Evolutionary conservation across 2,797 vertebrate species (phyloP).

Genomic region (Molossus alvarezi): DNA sequence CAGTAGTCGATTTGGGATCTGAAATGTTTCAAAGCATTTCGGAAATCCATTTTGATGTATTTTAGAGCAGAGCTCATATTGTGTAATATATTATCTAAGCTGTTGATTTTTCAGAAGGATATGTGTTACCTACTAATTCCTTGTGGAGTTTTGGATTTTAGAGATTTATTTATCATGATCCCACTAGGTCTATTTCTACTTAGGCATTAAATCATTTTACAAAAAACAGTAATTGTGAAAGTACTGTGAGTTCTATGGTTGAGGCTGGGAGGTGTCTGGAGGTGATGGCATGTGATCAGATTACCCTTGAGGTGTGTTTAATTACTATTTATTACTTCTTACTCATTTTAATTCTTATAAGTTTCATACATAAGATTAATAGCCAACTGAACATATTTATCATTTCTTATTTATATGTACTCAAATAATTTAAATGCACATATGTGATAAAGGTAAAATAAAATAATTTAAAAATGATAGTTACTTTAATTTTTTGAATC

Average conservation of each 20-base stretch:
- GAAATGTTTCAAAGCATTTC: constrained; percentile 34
- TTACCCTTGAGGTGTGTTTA: neutral
- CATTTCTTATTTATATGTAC: neutral
- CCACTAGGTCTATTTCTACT: neutral
- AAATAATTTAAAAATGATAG: neutral
- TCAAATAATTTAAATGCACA: neutral
- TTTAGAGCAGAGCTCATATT: neutral
- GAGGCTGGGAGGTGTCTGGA: neutral
- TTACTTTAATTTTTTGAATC: constrained; percentile 38
- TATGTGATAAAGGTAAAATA: neutral
- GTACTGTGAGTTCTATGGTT: neutral
- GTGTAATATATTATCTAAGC: neutral
- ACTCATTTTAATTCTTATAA: neutral
- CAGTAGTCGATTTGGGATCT: neutral
- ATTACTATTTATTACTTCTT: neutral
- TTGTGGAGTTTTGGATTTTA: neutral
- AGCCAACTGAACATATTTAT: neutral
- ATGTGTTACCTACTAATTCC: neutral
- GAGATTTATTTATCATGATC: neutral
- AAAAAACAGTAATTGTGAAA: neutral
- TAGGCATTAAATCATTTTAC: constrained; percentile 35
- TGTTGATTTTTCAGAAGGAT: constrained; percentile 31
- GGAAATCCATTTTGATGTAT: neutral
- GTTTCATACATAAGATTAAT: neutral
- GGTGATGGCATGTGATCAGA: neutral